A percentile compares a stretch with the other conserved stretches of the same genome.
These are phyloP conservation scores for Carassius gibelio DNA, from an alignment of 2,113 vertebrate genomes.

Conservation along the genomic window DNA sequence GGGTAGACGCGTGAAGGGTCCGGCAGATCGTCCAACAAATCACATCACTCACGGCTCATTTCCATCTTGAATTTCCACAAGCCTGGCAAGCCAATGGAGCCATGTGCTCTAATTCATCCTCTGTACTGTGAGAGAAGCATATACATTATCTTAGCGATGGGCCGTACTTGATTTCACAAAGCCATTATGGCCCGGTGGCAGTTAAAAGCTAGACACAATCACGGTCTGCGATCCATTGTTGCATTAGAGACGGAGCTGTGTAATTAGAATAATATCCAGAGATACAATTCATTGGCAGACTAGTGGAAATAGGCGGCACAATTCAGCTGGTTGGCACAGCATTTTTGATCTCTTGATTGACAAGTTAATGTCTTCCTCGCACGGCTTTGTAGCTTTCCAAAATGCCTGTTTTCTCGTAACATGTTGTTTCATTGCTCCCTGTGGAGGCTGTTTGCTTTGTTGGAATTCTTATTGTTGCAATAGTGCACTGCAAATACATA, in stretches of 20 bases:
- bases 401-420: slow-evolving; percentile 37
- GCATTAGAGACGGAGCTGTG: slow-evolving; percentile 45
- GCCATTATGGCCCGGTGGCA: slow-evolving; percentile 36
- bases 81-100: slow-evolving; percentile 56
- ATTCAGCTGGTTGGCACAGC: slow-evolving; percentile 34
- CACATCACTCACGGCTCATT: slow-evolving; percentile 70
- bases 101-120: slow-evolving; percentile 61
- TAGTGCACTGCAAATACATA: neutral
- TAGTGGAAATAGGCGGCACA: slow-evolving; percentile 30
- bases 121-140: slow-evolving; percentile 50
- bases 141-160: slow-evolving; percentile 55
- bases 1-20: slow-evolving; percentile 41
- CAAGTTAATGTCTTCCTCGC: slow-evolving; percentile 44
- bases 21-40: slow-evolving; percentile 62
- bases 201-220: slow-evolving; percentile 59
- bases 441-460: slow-evolving; percentile 31
- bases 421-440: slow-evolving; percentile 39
- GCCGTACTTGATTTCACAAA: slow-evolving; percentile 56
- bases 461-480: neutral
- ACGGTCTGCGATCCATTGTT: slow-evolving; percentile 59
- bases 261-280: slow-evolving; percentile 52
- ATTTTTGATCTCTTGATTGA: slow-evolving; percentile 48
- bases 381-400: slow-evolving; percentile 26
- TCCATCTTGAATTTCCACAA: slow-evolving; percentile 58
- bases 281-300: slow-evolving; percentile 47